These are phyloP conservation scores for Leucoma salicis DNA, from an alignment of 2,888 invertebrate species.

Conservation along the genomic window DNA sequence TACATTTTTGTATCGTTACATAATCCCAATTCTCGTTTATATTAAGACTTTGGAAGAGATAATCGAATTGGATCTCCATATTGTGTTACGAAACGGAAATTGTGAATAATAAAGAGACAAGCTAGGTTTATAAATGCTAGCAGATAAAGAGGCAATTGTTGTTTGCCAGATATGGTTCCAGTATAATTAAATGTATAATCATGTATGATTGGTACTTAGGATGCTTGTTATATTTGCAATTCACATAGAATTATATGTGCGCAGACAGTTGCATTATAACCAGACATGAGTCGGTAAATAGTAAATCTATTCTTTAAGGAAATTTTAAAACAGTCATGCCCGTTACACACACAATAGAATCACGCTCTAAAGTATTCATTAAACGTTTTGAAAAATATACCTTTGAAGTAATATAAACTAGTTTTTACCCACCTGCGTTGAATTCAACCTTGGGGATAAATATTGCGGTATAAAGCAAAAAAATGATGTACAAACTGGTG, in stretches of 20 bases:
- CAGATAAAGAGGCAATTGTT: background rate
- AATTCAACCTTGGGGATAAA: no score
- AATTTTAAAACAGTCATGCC: no score
- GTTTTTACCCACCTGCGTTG: no score
- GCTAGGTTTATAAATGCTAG: background rate
- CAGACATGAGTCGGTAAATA: background rate
- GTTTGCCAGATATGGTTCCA: background rate
- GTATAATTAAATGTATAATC: background rate
- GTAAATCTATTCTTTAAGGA: background rate
- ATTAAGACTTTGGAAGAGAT: background rate
- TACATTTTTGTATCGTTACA: slow-evolving; percentile 18
- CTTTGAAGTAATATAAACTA: no score
- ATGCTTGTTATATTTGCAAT: background rate
- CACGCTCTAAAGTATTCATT: no score
- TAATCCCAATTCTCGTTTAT: background rate
- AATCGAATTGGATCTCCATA: background rate
- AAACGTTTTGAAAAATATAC: no score
- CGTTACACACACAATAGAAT: no score
- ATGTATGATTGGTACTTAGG: background rate
- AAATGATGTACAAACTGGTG: no score
- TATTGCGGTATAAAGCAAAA: no score
- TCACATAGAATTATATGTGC: background rate
- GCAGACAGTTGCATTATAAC: background rate
- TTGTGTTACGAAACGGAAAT: background rate
- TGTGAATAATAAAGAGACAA: background rate